These are phyloP conservation scores for Falco rusticolus DNA, from an alignment of 2,797 vertebrate genomes.

Conservation along the genomic window DNA sequence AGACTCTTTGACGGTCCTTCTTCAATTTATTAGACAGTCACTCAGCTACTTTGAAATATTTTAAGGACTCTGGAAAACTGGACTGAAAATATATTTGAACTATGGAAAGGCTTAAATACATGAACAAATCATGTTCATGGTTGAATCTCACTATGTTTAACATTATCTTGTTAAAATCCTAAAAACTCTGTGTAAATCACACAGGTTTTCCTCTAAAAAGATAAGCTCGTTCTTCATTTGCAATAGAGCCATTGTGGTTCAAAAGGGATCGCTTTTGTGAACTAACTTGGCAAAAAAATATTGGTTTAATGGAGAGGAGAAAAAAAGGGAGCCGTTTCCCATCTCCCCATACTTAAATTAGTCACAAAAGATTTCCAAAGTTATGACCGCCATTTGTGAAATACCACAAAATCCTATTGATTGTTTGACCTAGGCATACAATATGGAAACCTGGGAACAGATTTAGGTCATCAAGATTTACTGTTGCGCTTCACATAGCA, in stretches of 20 bases:
- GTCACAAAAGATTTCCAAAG: not conserved
- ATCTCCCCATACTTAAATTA: not conserved
- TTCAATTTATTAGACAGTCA: not conserved
- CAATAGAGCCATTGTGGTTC: not conserved
- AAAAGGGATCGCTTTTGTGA: not conserved
- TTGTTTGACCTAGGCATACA: not conserved
- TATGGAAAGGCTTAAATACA: not conserved
- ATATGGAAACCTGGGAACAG: not conserved
- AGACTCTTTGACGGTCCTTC: not conserved
- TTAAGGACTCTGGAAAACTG: not conserved
- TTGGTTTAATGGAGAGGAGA: not conserved
- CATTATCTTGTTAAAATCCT: not conserved
- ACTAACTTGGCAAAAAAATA: not conserved
- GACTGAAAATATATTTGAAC: not conserved
- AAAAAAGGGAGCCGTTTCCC: not conserved
- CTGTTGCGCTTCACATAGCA: rapidly evolving
- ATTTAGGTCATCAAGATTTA: not conserved
- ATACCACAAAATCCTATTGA: not conserved
- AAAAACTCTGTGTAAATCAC: not conserved
- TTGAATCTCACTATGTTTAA: not conserved
- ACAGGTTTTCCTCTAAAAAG: not conserved
- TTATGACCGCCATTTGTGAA: not conserved
- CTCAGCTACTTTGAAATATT: not conserved
- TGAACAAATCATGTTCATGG: not conserved
- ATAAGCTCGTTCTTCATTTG: not conserved